Evolutionary conservation across 2,888 invertebrate genomes (phyloP).

Genomic region (Meliscaeva auricollis): DNA sequence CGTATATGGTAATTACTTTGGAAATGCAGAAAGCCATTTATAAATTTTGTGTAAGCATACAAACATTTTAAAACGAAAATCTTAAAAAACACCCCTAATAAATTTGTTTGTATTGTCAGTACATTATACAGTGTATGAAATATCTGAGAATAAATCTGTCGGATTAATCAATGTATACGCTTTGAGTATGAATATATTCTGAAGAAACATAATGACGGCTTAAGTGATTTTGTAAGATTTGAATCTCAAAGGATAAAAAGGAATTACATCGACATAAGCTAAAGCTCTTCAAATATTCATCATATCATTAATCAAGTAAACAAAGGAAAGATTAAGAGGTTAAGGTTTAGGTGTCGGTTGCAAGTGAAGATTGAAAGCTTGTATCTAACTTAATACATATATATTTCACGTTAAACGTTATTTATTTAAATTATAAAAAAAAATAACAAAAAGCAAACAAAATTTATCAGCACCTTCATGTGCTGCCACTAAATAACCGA

Average conservation of each 20-base stretch:
- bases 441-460: too few species aligned
- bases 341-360: background rate
- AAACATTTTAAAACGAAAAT: too few species aligned
- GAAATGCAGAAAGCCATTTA: background rate
- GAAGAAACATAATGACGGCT: constrained; percentile 27
- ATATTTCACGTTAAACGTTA: background rate
- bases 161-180: constrained; percentile 38
- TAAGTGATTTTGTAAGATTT: constrained; percentile 46
- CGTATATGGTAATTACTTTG: background rate
- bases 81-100: too few species aligned
- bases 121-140: background rate
- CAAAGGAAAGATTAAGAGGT: background rate
- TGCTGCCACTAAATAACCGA: too few species aligned
- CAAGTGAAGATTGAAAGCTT: background rate
- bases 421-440: too few species aligned
- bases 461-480: too few species aligned
- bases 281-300: constrained; percentile 8
- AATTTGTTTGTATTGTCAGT: too few species aligned
- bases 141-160: background rate
- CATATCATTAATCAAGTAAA: constrained; percentile 36
- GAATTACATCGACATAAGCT: constrained; percentile 11
- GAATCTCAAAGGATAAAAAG: constrained; percentile 34
- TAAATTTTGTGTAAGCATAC: too few species aligned
- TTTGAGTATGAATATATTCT: background rate
- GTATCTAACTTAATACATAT: background rate